Percentiles rank a stretch among this genome's conserved stretches.
phyloP scores from a whole-genome alignment of 2,888 invertebrate species.

The Phyllotreta striolata region DNA sequence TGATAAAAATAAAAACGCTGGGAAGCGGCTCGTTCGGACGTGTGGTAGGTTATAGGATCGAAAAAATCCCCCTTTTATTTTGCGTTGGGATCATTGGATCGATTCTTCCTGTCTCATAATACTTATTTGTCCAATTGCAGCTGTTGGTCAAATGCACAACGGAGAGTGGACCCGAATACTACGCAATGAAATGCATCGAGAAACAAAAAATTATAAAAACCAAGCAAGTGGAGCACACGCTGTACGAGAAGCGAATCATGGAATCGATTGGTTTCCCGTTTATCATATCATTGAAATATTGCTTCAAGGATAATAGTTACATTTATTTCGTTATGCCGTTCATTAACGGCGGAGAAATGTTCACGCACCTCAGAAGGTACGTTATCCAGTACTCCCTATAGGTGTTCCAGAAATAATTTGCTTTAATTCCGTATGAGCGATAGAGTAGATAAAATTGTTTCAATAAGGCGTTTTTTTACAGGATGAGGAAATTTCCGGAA shows the following conservation, averaged over 20 bases:
- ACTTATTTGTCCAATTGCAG: slow-evolving; percentile 41
- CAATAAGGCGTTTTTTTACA: too few species aligned
- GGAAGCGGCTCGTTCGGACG: slow-evolving; percentile 94
- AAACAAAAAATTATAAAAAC: slow-evolving; percentile 86
- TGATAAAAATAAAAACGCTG: slow-evolving; percentile 77
- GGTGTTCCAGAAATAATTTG: neutral
- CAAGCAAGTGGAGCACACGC: slow-evolving; percentile 88
- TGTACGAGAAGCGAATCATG: slow-evolving; percentile 89
- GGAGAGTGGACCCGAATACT: slow-evolving; percentile 65
- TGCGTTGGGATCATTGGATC: neutral
- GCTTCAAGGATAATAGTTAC: slow-evolving; percentile 85
- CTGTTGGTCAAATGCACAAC: slow-evolving; percentile 65
- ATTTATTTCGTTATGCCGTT: slow-evolving; percentile 87
- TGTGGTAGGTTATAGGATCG: slow-evolving; percentile 65
- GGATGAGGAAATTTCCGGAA: slow-evolving; percentile 71
- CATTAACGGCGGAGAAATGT: slow-evolving; percentile 87
- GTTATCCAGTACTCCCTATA: slow-evolving; percentile 5
- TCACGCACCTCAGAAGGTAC: slow-evolving; percentile 72
- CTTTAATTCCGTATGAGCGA: neutral
- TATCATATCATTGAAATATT: slow-evolving; percentile 82
- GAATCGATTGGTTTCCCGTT: slow-evolving; percentile 89
- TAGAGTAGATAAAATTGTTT: too few species aligned
- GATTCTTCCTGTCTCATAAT: neutral
- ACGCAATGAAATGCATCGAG: slow-evolving; percentile 88
- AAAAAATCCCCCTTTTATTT: neutral